Evolutionary conservation across 1,140 invertebrate species (phyloP).

Genomic region (Cyphomyrmex costatus): DNA sequence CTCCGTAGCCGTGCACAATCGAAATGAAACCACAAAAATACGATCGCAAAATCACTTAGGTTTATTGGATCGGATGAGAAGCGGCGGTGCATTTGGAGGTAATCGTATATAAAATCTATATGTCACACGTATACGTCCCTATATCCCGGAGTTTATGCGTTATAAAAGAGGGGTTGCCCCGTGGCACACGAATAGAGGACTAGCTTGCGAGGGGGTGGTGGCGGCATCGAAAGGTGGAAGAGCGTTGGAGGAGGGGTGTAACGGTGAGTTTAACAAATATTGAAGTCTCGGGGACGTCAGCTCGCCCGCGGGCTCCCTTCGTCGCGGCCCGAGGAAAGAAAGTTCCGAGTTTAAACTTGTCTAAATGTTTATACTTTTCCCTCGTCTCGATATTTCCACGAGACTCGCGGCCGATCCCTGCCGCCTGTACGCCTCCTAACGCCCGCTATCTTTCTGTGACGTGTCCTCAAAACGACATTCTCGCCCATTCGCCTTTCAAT

Average conservation of each 20-base stretch:
- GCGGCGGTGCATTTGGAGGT: slow-evolving; percentile 72
- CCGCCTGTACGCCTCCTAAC: slow-evolving; percentile 34
- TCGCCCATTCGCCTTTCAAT: slow-evolving; percentile 65
- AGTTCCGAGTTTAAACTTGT: slow-evolving; percentile 81
- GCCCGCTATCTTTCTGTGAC: slow-evolving; percentile 58
- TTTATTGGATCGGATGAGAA: slow-evolving; percentile 79
- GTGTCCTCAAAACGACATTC: slow-evolving; percentile 64
- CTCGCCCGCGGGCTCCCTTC: slow-evolving; percentile 64
- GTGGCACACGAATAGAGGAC: slow-evolving; percentile 63
- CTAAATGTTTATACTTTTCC: slow-evolving; percentile 80
- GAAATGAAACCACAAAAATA: slow-evolving; percentile 81
- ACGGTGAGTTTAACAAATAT: slow-evolving; percentile 80
- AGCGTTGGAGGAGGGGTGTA: slow-evolving; percentile 51
- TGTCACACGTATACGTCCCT: slow-evolving; percentile 72
- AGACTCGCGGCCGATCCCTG: slow-evolving; percentile 49
- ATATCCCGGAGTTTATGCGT: slow-evolving; percentile 79
- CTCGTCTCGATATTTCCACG: slow-evolving; percentile 75
- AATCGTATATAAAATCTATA: slow-evolving; percentile 82
- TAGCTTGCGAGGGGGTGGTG: slow-evolving; percentile 36
- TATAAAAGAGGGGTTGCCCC: slow-evolving; percentile 78
- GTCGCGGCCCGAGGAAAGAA: slow-evolving; percentile 67
- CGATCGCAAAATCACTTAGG: slow-evolving; percentile 81
- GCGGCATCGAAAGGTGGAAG: slow-evolving; percentile 40
- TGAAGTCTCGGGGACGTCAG: slow-evolving; percentile 78
- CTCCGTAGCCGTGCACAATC: slow-evolving; percentile 66